Percentiles rank a stretch among this genome's conserved stretches.
Conservation (phyloP, 2,797 vertebrate genomes). For the Crocodylus rhombifer region DNA sequence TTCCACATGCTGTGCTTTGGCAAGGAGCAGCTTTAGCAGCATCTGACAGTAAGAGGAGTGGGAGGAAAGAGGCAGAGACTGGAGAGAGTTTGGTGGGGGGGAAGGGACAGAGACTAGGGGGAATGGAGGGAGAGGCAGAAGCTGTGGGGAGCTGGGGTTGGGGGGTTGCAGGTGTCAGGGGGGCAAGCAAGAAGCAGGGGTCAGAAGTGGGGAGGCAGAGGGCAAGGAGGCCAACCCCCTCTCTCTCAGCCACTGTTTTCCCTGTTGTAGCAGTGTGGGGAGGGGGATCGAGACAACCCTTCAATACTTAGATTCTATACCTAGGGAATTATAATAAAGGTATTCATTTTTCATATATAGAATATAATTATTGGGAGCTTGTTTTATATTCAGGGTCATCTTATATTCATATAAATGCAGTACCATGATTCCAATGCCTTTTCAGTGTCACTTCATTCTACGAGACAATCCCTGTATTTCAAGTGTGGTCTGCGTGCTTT, state of each 20-base stretch:
- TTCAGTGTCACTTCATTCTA: not conserved
- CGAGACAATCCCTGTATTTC: not conserved
- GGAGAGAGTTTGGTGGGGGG: too few relatives aligned
- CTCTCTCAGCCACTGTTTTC: too few relatives aligned
- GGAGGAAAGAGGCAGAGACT: too few relatives aligned
- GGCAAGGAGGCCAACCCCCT: accelerated
- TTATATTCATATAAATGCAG: too few relatives aligned
- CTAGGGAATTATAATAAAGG: too few relatives aligned
- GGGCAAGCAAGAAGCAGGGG: not conserved
- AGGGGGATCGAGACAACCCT: not conserved
- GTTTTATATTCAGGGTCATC: too few relatives aligned
- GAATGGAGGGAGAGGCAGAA: not conserved
- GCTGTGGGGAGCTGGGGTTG: not conserved
- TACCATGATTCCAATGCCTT: not conserved
- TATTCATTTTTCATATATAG: too few relatives aligned
- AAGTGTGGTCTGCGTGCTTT: not conserved
- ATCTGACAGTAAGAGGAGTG: too few relatives aligned
- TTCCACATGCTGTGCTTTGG: too few relatives aligned
- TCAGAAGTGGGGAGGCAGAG: not conserved
- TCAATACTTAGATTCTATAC: not conserved
- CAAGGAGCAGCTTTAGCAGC: too few relatives aligned
- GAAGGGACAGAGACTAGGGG: not conserved
- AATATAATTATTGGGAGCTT: too few relatives aligned
- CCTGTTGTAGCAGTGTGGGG: not conserved
- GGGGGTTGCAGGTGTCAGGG: accelerated